Base-by-base conservation (phyloP, 1,140 invertebrate genomes). In the Thaumatotibia leucotreta region DNA sequence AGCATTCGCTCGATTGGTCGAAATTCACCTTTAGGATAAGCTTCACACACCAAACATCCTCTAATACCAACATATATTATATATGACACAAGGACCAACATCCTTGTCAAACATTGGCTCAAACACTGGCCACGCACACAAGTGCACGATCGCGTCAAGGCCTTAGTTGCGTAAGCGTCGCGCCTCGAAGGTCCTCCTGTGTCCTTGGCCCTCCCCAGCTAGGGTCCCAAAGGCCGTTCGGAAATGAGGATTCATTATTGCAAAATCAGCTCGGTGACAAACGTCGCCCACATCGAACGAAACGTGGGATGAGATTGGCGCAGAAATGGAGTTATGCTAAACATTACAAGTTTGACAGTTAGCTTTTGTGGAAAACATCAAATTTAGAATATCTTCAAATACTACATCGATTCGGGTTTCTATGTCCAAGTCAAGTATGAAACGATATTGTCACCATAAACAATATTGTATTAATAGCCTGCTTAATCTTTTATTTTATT, bases 91-190 rank as follows among this genome's bases (percentile, higher is more conserved):
- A 11, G n/a, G 3, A 39, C 35, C 35, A 39, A 17, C 27, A n/a
- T 54, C 22, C 23, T 39, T 10, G 17, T 22, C 5, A 22, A 11
- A 58, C 24, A 14, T 58, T 8, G 10, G 33, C 39, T 1, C 27
- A n/a, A 58, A 14, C 52, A 29, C 4, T 2, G 52, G 52, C 52
- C 52, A 63, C 24, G 22, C 35, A 52, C 17, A n/a, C 23, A 24
- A 65, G 31, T n/a, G 39, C 29, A 69, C 61, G 50, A 23, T 71
- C 72, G 64, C 70, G 62, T 54, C 63, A 61, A 67, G 82, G 76
- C 83, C 83, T 88, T n/a, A n/a, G n/a, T n/a, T 88, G 86, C 80
- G 77, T 83, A 84, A 86, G 67, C 80, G 86, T 86, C 84, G 79
- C 80, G 82, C 76, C 83, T 80, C 70, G 74, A 79, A 83, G 80